Evolutionary conservation across 2,113 vertebrate genomes (phyloP).

Genomic region (Apodemus speciosus): DNA sequence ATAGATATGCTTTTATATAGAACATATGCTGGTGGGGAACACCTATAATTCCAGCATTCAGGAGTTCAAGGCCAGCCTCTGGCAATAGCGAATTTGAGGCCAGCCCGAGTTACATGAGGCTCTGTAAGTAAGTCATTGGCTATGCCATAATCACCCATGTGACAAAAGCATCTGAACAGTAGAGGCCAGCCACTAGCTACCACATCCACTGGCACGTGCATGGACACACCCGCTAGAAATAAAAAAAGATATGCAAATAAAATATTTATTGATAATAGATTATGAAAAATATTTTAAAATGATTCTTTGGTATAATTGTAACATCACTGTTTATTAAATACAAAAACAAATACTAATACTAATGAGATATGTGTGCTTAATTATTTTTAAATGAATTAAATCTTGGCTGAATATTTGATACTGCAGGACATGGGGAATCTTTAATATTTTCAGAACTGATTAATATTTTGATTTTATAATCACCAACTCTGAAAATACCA

Average conservation of each 20-base stretch:
- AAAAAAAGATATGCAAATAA: background rate
- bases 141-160: background rate
- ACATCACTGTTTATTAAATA: background rate
- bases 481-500: background rate
- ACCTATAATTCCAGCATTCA: background rate
- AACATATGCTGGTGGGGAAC: background rate
- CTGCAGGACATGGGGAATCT: background rate
- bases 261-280: background rate
- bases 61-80: background rate
- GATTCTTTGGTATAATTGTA: background rate
- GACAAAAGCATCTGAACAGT: background rate
- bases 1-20: background rate
- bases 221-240: background rate
- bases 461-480: background rate
- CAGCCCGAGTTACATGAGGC: background rate
- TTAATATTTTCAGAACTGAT: background rate
- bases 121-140: background rate
- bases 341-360: background rate
- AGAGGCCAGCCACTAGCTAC: background rate
- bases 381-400: conserved; percentile 1
- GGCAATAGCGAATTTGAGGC: background rate
- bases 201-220: background rate
- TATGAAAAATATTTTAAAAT: background rate
- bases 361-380: background rate
- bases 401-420: background rate